phyloP scores from a whole-genome alignment of 2,888 invertebrate genomes.

The Nephrotoma flavescens region DNA sequence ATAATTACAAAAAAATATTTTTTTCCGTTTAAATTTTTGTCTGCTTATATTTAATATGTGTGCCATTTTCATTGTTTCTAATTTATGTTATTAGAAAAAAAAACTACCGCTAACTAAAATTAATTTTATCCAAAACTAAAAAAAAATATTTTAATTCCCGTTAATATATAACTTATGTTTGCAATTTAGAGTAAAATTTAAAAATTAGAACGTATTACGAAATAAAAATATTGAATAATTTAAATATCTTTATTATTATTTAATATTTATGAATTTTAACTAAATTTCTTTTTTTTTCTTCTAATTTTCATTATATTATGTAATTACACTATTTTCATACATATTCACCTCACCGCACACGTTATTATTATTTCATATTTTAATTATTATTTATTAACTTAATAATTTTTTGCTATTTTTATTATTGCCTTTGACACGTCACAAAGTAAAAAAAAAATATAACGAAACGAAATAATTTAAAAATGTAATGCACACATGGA shows the following conservation, averaged over 20 bases:
- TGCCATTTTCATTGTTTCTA: not conserved
- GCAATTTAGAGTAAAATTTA: not conserved
- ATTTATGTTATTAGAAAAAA: not conserved
- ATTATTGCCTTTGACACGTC: not conserved
- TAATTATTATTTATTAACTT: not conserved
- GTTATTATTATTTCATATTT: not conserved
- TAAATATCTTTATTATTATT: not conserved
- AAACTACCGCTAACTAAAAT: not conserved
- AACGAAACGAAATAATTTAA: not conserved
- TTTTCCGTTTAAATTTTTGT: not conserved
- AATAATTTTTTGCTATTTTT: not conserved
- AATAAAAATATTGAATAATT: not conserved
- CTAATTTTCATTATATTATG: not conserved
- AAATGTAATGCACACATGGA: not conserved
- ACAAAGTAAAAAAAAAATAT: not conserved
- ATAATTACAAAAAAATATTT: not conserved
- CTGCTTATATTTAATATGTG: not conserved
- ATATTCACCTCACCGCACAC: not conserved
- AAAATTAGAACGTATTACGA: not conserved
- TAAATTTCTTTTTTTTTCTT: not conserved
- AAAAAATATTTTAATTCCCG: not conserved
- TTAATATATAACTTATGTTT: not conserved
- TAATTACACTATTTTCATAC: not conserved
- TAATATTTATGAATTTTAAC: not conserved
- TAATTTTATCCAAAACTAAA: not conserved